Conservation (phyloP, 2,888 invertebrate species). For the Cheilosia urbana region DNA sequence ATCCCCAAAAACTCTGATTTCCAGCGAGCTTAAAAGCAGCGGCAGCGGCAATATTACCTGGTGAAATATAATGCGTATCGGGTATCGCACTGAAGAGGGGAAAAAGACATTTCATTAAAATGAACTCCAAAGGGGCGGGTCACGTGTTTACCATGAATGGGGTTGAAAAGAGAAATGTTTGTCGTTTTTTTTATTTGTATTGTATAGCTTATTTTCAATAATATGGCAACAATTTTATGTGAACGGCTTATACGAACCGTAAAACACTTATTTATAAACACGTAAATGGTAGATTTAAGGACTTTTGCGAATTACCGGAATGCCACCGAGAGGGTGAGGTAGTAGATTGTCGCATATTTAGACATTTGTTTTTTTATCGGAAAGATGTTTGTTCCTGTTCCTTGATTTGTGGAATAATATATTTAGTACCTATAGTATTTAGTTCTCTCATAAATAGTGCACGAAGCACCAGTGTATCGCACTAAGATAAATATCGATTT, state of each 20-base stretch:
- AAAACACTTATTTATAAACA: background rate
- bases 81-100: constrained; percentile 60
- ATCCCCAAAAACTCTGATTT: constrained; percentile 58
- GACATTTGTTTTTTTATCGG: too few relatives aligned
- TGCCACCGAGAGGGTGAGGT: too few relatives aligned
- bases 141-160: constrained; percentile 64
- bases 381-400: too few relatives aligned
- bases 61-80: constrained; percentile 64
- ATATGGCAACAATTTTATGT: background rate
- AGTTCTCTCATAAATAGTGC: too few relatives aligned
- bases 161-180: constrained; percentile 56
- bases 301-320: too few relatives aligned
- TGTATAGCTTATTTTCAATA: constrained; percentile 28
- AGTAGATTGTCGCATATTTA: too few relatives aligned
- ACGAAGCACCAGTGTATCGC: too few relatives aligned
- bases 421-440: too few relatives aligned
- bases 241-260: background rate
- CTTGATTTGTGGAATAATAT: too few relatives aligned
- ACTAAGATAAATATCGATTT: too few relatives aligned
- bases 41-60: constrained; percentile 55
- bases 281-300: constrained; percentile 1
- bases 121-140: constrained; percentile 71
- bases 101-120: constrained; percentile 72
- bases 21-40: constrained; percentile 43
- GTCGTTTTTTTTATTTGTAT: constrained; percentile 33